Evolutionary conservation across 1,140 invertebrate species (phyloP), one percentile per base, ranked within the genome.

Genomic region (Polypedilum pembai): DNA sequence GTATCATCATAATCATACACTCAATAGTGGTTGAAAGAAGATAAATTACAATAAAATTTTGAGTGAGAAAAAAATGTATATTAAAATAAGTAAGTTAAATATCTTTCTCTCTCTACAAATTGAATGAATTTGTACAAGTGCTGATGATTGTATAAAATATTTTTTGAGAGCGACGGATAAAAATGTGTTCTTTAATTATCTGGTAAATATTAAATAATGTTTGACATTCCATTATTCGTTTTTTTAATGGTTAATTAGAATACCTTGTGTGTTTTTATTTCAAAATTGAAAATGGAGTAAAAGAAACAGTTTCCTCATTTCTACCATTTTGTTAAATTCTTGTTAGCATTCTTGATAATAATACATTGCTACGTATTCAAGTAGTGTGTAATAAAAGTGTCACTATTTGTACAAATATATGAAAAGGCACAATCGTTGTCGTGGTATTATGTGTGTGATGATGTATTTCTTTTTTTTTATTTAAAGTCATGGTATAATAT

Each of bases 161-260:
- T 56, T 56, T 56, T 56, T 56, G 12, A n/a, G 45, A 12, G 8
- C 12, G 12, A 56, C 45, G 12, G 15, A 5, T 33, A 33, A 33
- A 33, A 33, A 56, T 56, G 45, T 56, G 12, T 56, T 12, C 12
- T n/a, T 56, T 56, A 56, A 56, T 56, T 56, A 56, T 56, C n/a
- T 15, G 45, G 45, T 56, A 56, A 56, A 56, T 56, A 56, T 56
- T 56, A 56, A 56, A 56, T 56, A 56, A 4, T 56, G 45, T 56
- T n/a, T n/a, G n/a, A 56, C 45, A 56, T 56, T 56, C 4, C n/a
- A n/a, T 56, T 15, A 12, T n/a, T 56, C 45, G n/a, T 56, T 56
- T 56, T 15, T n/a, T 56, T 33, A 33, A 33, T 33, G 24, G 5
- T 33, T 33, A 33, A 33, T 33, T 33, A 33, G 10, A 56, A 56